These are phyloP conservation scores for Geotrypetes seraphini DNA, from an alignment of 2,797 vertebrate genomes.

Conservation along the genomic window DNA sequence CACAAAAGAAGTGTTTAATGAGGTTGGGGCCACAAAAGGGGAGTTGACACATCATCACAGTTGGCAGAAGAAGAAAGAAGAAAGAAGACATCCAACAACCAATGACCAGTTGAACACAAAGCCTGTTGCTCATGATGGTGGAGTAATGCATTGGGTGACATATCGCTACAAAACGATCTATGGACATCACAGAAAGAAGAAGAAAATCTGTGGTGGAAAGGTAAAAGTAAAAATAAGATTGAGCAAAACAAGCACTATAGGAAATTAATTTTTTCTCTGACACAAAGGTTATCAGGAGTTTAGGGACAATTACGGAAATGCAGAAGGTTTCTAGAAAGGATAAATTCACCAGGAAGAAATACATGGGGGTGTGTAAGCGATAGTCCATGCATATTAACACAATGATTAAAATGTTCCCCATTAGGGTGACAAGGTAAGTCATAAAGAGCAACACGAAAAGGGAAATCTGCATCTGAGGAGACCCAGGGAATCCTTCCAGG, in stretches of 20 bases:
- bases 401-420: constrained; percentile 21
- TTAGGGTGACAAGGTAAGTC: constrained; percentile 13
- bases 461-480: constrained; percentile 10
- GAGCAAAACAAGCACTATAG: constrained; percentile 12
- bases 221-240: constrained; percentile 20
- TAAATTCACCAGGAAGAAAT: constrained; percentile 28
- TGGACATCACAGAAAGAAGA: constrained; percentile 26
- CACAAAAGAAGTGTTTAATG: constrained; percentile 32
- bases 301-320: not conserved
- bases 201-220: constrained; percentile 24
- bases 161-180: constrained; percentile 22
- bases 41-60: constrained; percentile 2
- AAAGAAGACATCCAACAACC: constrained; percentile 13
- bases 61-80: constrained; percentile 9
- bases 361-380: constrained; percentile 26
- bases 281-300: constrained; percentile 3
- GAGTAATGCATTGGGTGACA: constrained; percentile 27
- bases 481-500: constrained; percentile 22
- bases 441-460: constrained; percentile 19
- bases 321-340: no score
- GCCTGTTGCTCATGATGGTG: constrained; percentile 14
- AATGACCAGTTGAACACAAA: constrained; percentile 11
- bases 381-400: constrained; percentile 12
- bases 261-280: constrained; percentile 12
- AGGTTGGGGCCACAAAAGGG: constrained; percentile 18